Evolutionary conservation across 2,888 invertebrate genomes (phyloP).

Genomic region (Glaucopsyche alexis): DNA sequence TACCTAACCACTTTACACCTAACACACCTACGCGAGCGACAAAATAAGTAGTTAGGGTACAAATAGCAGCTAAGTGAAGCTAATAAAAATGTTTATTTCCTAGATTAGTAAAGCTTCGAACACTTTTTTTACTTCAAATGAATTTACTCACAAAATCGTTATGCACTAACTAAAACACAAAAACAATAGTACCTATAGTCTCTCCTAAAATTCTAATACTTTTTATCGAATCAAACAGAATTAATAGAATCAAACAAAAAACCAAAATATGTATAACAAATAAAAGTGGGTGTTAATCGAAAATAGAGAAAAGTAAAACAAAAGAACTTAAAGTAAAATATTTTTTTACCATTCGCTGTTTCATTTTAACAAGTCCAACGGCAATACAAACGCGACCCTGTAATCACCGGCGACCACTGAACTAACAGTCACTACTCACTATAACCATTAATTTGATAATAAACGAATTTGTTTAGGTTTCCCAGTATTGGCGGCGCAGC

Average conservation of each 20-base stretch:
- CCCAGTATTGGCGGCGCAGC: constrained; percentile 53
- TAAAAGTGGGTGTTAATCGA: neutral
- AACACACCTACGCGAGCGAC: neutral
- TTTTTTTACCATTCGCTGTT: constrained; percentile 27
- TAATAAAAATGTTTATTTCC: neutral
- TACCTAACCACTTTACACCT: neutral
- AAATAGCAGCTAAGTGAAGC: neutral
- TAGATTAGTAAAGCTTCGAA: neutral
- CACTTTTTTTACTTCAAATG: neutral
- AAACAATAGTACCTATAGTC: neutral
- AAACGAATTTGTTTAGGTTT: constrained; percentile 30
- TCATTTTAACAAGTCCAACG: constrained; percentile 27
- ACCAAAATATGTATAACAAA: neutral
- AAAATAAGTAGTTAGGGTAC: neutral
- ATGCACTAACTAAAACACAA: neutral
- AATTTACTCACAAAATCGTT: neutral
- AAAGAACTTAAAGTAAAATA: neutral
- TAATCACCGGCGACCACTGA: neutral
- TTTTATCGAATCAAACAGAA: neutral
- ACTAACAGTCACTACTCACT: constrained; percentile 2
- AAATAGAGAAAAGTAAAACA: neutral
- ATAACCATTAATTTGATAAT: constrained; percentile 7
- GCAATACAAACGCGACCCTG: neutral
- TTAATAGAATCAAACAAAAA: neutral
- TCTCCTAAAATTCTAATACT: neutral